Evolutionary conservation across 1,140 invertebrate genomes (phyloP).

Genomic region (Adelges cooleyi): DNA sequence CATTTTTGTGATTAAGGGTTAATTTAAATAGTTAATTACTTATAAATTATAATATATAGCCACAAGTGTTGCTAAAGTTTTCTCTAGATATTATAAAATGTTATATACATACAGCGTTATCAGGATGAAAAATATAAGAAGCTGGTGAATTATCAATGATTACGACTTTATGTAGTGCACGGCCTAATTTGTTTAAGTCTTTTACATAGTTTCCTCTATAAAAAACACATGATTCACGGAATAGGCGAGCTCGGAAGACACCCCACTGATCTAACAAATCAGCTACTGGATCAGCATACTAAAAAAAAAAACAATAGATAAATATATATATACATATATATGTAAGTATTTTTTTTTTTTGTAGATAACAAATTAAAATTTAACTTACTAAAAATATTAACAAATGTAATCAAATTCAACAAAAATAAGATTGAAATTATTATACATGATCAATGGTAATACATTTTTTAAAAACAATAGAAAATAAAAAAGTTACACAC

Average conservation of each 20-base stretch:
- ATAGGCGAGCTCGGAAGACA: slow-evolving; percentile 89
- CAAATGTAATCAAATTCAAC: background rate
- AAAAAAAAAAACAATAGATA: no score
- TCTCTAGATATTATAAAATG: no score
- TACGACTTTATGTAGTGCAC: slow-evolving; percentile 90
- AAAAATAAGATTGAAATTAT: no score
- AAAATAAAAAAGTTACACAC: slow-evolving; percentile 39
- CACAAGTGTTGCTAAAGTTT: no score
- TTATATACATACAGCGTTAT: slow-evolving; percentile 83
- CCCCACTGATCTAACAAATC: slow-evolving; percentile 96
- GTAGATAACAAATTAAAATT: background rate
- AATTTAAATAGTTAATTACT: no score
- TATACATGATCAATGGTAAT: no score
- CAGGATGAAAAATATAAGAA: slow-evolving; percentile 99
- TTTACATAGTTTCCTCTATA: slow-evolving; percentile 99
- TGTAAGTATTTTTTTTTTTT: no score
- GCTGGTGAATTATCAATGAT: slow-evolving; percentile 99
- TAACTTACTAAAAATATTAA: background rate
- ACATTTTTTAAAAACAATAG: background rate
- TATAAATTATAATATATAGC: no score
- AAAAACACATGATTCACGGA: slow-evolving; percentile 99
- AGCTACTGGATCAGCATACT: slow-evolving; percentile 99
- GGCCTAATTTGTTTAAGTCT: slow-evolving; percentile 92
- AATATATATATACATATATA: no score
- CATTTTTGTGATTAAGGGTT: no score